Conservation (phyloP, 2,888 invertebrate genomes). For the Callimorpha dominula region DNA sequence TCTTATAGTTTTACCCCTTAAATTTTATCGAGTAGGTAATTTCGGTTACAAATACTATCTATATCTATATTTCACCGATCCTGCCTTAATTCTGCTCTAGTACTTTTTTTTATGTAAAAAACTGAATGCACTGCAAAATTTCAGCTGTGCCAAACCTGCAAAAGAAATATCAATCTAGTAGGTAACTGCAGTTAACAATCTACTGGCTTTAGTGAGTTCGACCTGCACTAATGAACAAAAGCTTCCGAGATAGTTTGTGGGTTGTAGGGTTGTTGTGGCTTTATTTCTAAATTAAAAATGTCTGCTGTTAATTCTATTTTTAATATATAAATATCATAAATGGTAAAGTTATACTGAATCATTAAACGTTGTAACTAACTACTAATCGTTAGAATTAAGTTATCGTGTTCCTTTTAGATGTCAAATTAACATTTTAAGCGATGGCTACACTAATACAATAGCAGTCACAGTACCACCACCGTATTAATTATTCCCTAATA, state of each 20-base stretch:
- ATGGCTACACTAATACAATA: neutral
- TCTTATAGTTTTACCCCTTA: neutral
- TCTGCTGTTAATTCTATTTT: neutral
- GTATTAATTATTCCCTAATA: too few relatives aligned
- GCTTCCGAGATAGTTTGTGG: constrained; percentile 20
- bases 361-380: neutral
- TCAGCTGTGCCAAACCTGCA: constrained; percentile 21
- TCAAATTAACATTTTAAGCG: neutral
- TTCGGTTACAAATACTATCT: neutral
- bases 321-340: neutral
- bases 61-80: too few relatives aligned
- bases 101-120: neutral
- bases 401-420: neutral
- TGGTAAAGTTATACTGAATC: neutral
- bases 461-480: too few relatives aligned
- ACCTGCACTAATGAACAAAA: constrained; percentile 43
- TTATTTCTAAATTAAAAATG: neutral
- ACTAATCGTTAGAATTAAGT: neutral
- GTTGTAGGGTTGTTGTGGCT: constrained; percentile 18
- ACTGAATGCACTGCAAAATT: neutral
- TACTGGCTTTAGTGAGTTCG: constrained; percentile 28
- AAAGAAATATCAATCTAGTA: constrained; percentile 24
- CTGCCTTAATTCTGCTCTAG: neutral
- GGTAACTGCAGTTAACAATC: constrained; percentile 33
- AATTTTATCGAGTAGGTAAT: neutral